A percentile compares a stretch with the other conserved stretches of the same genome.
Conservation (phyloP, 2,113 vertebrate species). For the Myotis brandtii region DNA sequence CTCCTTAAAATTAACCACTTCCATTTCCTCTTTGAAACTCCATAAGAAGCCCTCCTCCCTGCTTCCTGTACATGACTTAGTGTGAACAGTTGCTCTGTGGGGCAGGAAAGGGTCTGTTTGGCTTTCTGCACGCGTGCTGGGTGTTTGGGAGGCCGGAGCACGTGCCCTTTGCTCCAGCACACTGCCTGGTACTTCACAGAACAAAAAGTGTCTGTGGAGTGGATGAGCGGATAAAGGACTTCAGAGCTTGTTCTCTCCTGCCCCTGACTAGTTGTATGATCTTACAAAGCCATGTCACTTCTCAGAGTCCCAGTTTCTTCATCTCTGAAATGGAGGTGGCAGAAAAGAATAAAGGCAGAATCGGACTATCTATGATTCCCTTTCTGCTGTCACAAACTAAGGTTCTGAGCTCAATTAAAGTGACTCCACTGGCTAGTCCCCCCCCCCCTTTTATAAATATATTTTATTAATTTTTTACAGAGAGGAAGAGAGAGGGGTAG, state of each 20-base stretch:
- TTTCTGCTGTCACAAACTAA: background rate
- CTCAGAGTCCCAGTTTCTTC: background rate
- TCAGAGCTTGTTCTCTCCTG: background rate
- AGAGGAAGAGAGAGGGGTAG: too few species aligned
- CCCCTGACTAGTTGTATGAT: background rate
- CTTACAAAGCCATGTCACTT: background rate
- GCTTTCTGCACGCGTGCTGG: background rate
- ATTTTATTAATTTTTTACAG: too few species aligned
- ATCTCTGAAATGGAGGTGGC: background rate
- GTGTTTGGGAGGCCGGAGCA: background rate
- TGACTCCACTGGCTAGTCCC: background rate
- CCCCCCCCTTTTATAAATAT: too few species aligned
- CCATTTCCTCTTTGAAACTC: background rate
- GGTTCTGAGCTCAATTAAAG: background rate
- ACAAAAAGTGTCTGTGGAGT: background rate
- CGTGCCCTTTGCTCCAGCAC: background rate
- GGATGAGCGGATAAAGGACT: background rate
- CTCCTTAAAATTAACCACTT: background rate
- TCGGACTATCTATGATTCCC: background rate
- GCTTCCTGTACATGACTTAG: background rate
- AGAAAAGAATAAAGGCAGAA: conserved; percentile 1
- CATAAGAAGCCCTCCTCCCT: background rate
- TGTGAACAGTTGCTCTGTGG: background rate
- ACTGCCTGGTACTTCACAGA: background rate
- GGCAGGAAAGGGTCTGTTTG: too few species aligned